Percentiles rank a stretch among this genome's conserved stretches.
phyloP scores from a whole-genome alignment of 2,113 vertebrate species.

The Lasiurus borealis region DNA sequence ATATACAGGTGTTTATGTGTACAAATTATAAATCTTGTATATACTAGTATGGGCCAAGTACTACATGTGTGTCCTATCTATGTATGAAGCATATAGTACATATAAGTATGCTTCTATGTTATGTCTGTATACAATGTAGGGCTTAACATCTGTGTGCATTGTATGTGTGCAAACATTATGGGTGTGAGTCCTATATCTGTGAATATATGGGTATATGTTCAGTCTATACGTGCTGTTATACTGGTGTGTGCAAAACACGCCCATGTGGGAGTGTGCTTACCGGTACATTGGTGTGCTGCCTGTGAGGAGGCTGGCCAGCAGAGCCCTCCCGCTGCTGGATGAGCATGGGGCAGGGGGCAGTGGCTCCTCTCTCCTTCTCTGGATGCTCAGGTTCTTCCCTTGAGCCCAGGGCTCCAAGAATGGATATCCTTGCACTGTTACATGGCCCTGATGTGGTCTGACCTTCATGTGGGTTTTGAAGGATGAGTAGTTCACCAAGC shows the following conservation, averaged over 20 bases:
- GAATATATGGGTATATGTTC: not conserved
- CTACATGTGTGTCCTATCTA: not conserved
- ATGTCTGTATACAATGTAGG: not conserved
- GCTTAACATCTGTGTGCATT: not conserved
- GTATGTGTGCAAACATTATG: not conserved
- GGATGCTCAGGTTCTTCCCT: not conserved
- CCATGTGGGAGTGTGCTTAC: not conserved
- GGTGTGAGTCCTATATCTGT: not conserved
- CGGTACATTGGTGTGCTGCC: too few species aligned
- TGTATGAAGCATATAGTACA: not conserved
- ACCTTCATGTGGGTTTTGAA: not conserved
- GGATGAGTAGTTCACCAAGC: not conserved
- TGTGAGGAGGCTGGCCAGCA: not conserved
- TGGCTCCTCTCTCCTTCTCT: not conserved
- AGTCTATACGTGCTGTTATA: too few species aligned
- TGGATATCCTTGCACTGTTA: not conserved
- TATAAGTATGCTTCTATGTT: not conserved
- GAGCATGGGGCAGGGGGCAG: not conserved
- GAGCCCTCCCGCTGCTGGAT: not conserved
- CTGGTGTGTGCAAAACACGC: not conserved
- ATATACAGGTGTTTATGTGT: not conserved
- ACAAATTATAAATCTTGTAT: not conserved
- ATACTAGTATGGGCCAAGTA: not conserved
- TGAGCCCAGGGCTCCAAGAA: not conserved
- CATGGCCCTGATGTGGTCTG: not conserved